phyloP scores from a whole-genome alignment of 2,797 vertebrate species.

The Pitangus sulphuratus region DNA sequence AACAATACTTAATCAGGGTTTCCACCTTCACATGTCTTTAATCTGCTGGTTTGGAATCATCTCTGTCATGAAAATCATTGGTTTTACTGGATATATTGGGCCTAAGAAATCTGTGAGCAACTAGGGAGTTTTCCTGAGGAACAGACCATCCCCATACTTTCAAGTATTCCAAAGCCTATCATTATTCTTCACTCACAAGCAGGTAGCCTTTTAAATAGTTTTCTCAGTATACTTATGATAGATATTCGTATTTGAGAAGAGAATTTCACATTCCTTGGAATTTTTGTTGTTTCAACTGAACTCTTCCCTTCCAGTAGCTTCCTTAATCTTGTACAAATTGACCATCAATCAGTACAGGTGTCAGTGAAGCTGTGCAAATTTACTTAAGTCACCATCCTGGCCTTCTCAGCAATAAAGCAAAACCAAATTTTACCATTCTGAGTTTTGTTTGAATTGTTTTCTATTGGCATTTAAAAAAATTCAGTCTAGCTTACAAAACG shows the following conservation, averaged over 20 bases:
- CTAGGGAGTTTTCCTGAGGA: not conserved
- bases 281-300: not conserved
- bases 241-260: not conserved
- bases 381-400: not conserved
- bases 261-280: not conserved
- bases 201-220: not conserved
- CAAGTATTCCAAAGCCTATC: not conserved
- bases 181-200: not conserved
- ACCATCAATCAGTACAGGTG: not conserved
- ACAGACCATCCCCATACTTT: not conserved
- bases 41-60: not conserved
- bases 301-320: not conserved
- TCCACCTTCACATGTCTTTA: not conserved
- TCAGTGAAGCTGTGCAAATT: not conserved
- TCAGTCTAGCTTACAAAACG: not conserved
- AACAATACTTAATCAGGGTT: not conserved
- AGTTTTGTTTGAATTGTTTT: not conserved
- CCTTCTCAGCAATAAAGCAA: not conserved
- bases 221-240: not conserved
- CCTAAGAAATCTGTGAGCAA: not conserved
- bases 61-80: fast-evolving
- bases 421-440: not conserved
- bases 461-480: not conserved
- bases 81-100: not conserved
- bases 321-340: not conserved